These are phyloP conservation scores for Manis crassicaudata DNA, from an alignment of 2,797 vertebrate genomes.

Conservation along the genomic window DNA sequence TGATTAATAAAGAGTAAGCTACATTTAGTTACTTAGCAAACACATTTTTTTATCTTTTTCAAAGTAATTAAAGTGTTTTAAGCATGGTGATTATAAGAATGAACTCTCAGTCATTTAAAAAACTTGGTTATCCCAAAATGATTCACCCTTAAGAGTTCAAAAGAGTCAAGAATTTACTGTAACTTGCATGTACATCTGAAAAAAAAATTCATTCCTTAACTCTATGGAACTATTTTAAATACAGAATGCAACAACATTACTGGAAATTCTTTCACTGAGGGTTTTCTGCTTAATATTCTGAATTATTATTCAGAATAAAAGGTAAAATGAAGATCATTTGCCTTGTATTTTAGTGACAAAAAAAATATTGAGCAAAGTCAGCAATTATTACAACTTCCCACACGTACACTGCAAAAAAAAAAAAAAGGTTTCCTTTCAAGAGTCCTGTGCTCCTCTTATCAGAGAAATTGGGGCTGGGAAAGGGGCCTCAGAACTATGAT, in stretches of 20 bases:
- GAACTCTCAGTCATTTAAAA: conserved; percentile 32
- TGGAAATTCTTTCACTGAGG: background rate
- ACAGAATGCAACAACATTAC: background rate
- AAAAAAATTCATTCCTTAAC: background rate
- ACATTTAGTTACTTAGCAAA: background rate
- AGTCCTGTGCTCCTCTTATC: background rate
- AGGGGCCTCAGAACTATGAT: background rate
- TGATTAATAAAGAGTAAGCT: conserved; percentile 1
- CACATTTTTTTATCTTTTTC: background rate
- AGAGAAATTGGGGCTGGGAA: background rate
- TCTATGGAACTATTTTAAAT: conserved; percentile 14
- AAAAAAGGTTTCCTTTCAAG: background rate
- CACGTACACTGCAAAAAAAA: background rate
- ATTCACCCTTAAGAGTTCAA: background rate
- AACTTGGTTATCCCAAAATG: conserved; percentile 41
- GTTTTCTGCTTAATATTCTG: background rate
- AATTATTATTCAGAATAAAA: conserved; percentile 34
- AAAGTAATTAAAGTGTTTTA: background rate
- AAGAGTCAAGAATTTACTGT: conserved; percentile 13
- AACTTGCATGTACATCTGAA: background rate
- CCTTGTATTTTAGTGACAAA: background rate
- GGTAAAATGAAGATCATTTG: background rate
- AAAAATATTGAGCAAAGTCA: background rate
- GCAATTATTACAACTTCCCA: conserved; percentile 46
- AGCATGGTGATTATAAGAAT: background rate